Conservation (phyloP, 2,888 invertebrate species). For the Pimpla rufipes region DNA sequence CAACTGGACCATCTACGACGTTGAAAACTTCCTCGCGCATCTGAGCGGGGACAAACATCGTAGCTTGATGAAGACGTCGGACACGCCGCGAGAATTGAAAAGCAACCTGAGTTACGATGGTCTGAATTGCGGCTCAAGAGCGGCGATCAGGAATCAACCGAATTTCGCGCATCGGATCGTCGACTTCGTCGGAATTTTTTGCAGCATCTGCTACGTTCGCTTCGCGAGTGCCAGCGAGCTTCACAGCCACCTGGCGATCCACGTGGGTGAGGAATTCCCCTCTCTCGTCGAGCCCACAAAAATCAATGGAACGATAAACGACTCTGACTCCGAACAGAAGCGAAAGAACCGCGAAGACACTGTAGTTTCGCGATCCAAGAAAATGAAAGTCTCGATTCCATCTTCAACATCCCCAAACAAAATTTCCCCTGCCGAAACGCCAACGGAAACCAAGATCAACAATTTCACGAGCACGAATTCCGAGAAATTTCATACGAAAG, state of each 20-base stretch:
- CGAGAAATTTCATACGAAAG: too few relatives aligned
- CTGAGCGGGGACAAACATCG: not conserved
- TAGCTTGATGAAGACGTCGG: not conserved
- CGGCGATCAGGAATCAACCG: not conserved
- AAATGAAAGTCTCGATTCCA: too few relatives aligned
- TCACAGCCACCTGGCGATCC: constrained; percentile 43
- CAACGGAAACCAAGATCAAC: too few relatives aligned
- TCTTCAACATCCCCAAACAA: too few relatives aligned
- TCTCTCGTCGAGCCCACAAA: not conserved
- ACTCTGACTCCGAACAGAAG: not conserved
- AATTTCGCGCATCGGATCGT: not conserved
- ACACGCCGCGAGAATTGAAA: not conserved
- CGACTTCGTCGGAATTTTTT: not conserved
- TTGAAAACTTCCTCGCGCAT: not conserved
- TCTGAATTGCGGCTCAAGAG: too few relatives aligned
- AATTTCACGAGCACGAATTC: too few relatives aligned
- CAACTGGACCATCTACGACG: not conserved
- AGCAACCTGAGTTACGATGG: too few relatives aligned
- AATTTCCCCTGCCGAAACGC: too few relatives aligned
- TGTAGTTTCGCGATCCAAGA: too few relatives aligned
- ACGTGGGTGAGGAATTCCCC: not conserved
- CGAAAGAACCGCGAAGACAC: not conserved
- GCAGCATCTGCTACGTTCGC: not conserved
- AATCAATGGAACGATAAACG: not conserved
- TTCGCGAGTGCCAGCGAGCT: not conserved